Conservation (phyloP, 2,797 vertebrate species). For the Eulemur rubriventer region DNA sequence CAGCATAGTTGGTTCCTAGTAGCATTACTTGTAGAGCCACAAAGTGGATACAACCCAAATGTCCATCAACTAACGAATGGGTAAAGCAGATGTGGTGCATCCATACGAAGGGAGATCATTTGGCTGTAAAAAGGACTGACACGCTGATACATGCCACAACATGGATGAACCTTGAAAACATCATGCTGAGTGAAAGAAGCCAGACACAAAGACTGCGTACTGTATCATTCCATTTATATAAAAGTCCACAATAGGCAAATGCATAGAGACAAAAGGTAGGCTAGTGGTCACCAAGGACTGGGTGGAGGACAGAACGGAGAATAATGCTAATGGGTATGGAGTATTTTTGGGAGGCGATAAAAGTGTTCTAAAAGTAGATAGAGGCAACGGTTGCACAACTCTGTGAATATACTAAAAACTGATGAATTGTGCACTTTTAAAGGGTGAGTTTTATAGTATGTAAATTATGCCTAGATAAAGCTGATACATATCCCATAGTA, state of each 20-base stretch:
- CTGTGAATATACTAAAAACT: not conserved
- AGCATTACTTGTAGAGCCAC: not conserved
- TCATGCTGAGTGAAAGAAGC: not conserved
- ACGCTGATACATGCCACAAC: not conserved
- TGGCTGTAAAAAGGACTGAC: not conserved
- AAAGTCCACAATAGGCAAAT: not conserved
- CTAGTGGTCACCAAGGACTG: not conserved
- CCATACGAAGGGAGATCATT: not conserved
- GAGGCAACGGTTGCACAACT: not conserved
- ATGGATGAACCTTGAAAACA: not conserved
- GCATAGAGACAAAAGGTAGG: not conserved
- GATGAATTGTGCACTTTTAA: not conserved
- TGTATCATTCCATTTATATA: not conserved
- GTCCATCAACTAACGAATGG: not conserved
- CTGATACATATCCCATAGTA: not conserved
- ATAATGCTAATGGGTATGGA: not conserved
- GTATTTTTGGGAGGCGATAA: not conserved
- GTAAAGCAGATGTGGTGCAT: not conserved
- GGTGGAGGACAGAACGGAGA: not conserved
- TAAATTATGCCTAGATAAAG: not conserved
- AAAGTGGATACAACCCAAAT: not conserved
- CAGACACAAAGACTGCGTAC: not conserved
- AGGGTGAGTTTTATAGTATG: not conserved
- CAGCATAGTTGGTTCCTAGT: not conserved
- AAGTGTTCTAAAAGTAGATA: conserved; percentile 16